A percentile compares a stretch with the other conserved stretches of the same genome.
Conservation (phyloP, 2,113 vertebrate species). For the Rhinoderma darwinii region DNA sequence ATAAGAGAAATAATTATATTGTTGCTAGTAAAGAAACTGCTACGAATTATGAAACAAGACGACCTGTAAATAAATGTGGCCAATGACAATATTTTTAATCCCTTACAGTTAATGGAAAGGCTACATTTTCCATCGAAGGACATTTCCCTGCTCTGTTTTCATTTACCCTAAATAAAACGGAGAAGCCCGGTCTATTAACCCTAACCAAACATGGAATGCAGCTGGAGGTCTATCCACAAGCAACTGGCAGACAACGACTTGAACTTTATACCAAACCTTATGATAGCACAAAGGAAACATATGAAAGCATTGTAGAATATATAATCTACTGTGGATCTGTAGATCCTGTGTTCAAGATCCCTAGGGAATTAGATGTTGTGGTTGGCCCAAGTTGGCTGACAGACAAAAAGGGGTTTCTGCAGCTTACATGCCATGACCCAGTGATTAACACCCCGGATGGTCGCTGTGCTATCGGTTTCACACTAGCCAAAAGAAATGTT, state of each 20-base stretch:
- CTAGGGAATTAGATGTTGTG: slow-evolving; percentile 72
- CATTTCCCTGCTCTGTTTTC: slow-evolving; percentile 68
- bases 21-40: background rate
- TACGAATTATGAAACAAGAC: background rate
- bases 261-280: slow-evolving; percentile 75
- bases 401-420: slow-evolving; percentile 74
- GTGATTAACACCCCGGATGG: slow-evolving; percentile 77
- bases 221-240: slow-evolving; percentile 77
- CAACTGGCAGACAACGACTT: slow-evolving; percentile 74
- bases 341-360: slow-evolving; percentile 68
- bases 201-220: slow-evolving; percentile 76
- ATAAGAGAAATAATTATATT: too few species aligned
- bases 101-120: slow-evolving; percentile 77
- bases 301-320: slow-evolving; percentile 71
- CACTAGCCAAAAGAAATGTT: slow-evolving; percentile 70
- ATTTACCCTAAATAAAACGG: slow-evolving; percentile 73
- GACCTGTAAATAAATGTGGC: background rate
- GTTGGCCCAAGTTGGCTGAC: slow-evolving; percentile 82
- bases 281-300: slow-evolving; percentile 65
- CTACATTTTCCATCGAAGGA: slow-evolving; percentile 73
- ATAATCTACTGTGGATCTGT: slow-evolving; percentile 71
- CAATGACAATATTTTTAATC: background rate
- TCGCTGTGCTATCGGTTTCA: slow-evolving; percentile 74
- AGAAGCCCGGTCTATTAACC: slow-evolving; percentile 74
- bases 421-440: slow-evolving; percentile 68